Base-by-base conservation (phyloP, 2,888 invertebrate genomes). In the Phengaris arion region DNA sequence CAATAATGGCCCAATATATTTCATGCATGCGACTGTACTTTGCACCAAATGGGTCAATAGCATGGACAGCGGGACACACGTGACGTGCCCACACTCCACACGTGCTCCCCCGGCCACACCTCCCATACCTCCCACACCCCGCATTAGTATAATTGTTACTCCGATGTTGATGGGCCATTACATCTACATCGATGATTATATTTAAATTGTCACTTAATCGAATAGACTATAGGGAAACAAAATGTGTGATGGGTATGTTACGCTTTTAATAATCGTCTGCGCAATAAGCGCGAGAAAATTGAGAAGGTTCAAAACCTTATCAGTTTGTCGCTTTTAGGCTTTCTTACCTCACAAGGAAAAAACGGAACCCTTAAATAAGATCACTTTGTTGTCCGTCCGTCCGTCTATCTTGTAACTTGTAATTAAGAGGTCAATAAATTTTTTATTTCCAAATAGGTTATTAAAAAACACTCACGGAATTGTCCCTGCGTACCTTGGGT, bases 31-130 rank as follows among this genome's bases (percentile, higher is more conserved):
- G 59, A 59, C 22, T 59, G 64, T 64, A 64, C 52, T 12, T 52
- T 12, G 52, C 35, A 45, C 64, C 64, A 64, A 64, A 64, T 64
- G 64, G 64, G 35, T 64, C 64, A 64, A 64, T 64, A 64, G 64
- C 64, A 64, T 64, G 64, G 64, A 64, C 45, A 64, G 35, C 45
- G 64, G 64, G 64, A 64, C 64, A 64, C 35, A 45, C 12, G 64
- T 12, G 64, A 64, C 64, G 64, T 45, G 64, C 45, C 64, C 35
- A 35, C 35, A 35, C 35, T 9, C 15, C 13, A 45, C 64, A 15
- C 59, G 6, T 57, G 9, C 59, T 59, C 55, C n/a, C 1, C n/a
- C 13, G 5, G n/a, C 55, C n/a, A 6, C 55, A 13, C 3, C 13
- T 10, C 54, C n/a, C 13, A 2, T 12, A 64, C 64, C 10, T 15